Percentiles rank a stretch among this genome's conserved stretches.
These are phyloP conservation scores for Knipowitschia caucasica DNA, from an alignment of 2,797 vertebrate species.

Conservation along the genomic window DNA sequence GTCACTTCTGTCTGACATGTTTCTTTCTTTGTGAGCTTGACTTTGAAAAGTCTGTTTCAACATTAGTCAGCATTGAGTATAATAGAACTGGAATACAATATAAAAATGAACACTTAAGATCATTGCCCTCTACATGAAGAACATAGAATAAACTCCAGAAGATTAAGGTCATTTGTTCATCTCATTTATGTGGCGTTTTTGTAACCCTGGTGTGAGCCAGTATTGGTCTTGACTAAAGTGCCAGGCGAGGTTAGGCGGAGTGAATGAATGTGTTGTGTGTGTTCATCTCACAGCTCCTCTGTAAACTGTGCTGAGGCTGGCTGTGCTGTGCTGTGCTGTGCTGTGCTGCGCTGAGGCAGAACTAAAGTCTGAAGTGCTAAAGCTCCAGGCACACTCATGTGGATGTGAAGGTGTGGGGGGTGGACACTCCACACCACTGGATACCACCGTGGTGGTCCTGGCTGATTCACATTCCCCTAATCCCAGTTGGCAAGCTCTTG, in stretches of 20 bases:
- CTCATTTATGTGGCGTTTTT: not conserved
- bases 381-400: slow-evolving; percentile 79
- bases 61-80: not conserved
- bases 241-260: slow-evolving; percentile 18
- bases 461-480: slow-evolving; percentile 65
- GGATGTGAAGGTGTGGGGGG: slow-evolving; percentile 20
- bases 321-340: slow-evolving; percentile 74
- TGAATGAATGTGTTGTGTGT: slow-evolving; percentile 59
- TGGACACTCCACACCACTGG: slow-evolving; percentile 51
- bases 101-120: not conserved
- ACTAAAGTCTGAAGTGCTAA: slow-evolving; percentile 89
- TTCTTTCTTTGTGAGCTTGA: slow-evolving; percentile 4
- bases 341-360: slow-evolving; percentile 81
- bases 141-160: not conserved
- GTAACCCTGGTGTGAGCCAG: not conserved
- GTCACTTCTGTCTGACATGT: slow-evolving; percentile 16
- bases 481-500: slow-evolving; percentile 69
- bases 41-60: slow-evolving; percentile 1
- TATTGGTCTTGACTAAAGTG: slow-evolving; percentile 9
- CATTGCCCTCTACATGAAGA: too few relatives aligned
- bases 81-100: not conserved
- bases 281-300: slow-evolving; percentile 78
- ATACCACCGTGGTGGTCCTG: slow-evolving; percentile 63
- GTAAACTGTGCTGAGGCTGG: slow-evolving; percentile 78
- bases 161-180: not conserved